Conservation (phyloP, 2,888 invertebrate genomes). For the Himalopsyche japonica region DNA sequence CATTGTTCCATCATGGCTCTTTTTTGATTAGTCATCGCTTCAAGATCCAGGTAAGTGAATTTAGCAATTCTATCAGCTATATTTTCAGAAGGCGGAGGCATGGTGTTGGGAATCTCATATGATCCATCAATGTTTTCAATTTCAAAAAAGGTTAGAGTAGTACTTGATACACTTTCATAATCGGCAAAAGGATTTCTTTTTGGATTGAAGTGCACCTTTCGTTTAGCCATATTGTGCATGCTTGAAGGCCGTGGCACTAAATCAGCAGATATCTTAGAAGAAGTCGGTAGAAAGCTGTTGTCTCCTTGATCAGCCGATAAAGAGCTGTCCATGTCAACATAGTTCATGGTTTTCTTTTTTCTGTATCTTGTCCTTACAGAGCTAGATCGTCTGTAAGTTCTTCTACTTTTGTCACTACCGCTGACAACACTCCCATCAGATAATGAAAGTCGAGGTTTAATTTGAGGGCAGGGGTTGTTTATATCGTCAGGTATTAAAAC, state of each 20-base stretch:
- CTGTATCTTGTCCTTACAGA: slow-evolving; percentile 47
- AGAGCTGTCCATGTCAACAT: slow-evolving; percentile 63
- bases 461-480: neutral
- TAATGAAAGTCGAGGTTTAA: slow-evolving; percentile 8
- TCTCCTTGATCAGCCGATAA: slow-evolving; percentile 63
- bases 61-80: slow-evolving; percentile 50
- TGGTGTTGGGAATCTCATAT: slow-evolving; percentile 45
- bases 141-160: slow-evolving; percentile 57
- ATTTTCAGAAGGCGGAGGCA: slow-evolving; percentile 37
- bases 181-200: slow-evolving; percentile 55
- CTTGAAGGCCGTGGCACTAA: slow-evolving; percentile 56
- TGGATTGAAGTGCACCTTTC: slow-evolving; percentile 55
- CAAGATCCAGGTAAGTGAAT: slow-evolving; percentile 56
- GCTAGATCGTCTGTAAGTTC: slow-evolving; percentile 47
- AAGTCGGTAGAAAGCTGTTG: slow-evolving; percentile 59
- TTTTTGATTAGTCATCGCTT: slow-evolving; percentile 52
- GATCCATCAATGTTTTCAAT: slow-evolving; percentile 49
- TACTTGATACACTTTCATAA: slow-evolving; percentile 54
- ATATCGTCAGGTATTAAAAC: slow-evolving; percentile 10
- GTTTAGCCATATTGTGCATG: slow-evolving; percentile 51
- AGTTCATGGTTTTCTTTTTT: slow-evolving; percentile 51
- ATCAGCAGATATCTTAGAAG: slow-evolving; percentile 55
- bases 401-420: slow-evolving; percentile 41
- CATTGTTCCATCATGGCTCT: slow-evolving; percentile 48
- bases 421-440: slow-evolving; percentile 27